Base-by-base conservation (phyloP, 2,797 vertebrate species). In the Spheniscus humboldti region DNA sequence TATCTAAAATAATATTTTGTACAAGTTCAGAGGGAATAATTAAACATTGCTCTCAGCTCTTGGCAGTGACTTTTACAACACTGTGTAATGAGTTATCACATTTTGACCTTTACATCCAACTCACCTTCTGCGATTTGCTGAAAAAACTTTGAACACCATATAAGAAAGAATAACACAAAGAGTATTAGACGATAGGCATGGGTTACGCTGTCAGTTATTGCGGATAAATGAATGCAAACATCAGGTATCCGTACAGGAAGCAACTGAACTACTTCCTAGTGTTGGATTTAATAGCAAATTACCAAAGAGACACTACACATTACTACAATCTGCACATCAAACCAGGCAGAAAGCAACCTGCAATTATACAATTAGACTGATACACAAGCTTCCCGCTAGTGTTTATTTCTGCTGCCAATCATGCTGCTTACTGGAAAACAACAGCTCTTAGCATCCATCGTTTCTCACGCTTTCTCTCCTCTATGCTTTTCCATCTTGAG, bases 321-420 rank as follows among this genome's bases (percentile, higher is more conserved):
- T 84, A 87, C 96, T 89, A 79, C 90, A 92, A 95, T 97, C 93
- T 96, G 94, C 96, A 95, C 97, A 74, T 97, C 97, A 97, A 96
- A 87, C 96, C 91, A 84, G 84, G 96, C 88, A 87, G 95, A 98
- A 93, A 97, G 94, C 96, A 97, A 96, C 96, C 96, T 86, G 79
- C 96, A 98, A 97, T 98, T 98, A 97, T 81, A 98, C 97, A 98
- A 97, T 98, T 97, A 98, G 97, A 93, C 13, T 82, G 96, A 97
- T 88, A 96, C 79, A 96, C 91, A 85, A 91, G 95, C 97, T 97
- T 96, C 97, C 94, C 86, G 90, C 94, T 88, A 83, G 88, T 94
- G 96, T 97, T 98, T 97, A 96, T 97, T 97, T 96, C 97, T 97
- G 96, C 97, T 97, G 85, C 97, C 97, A 97, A 95, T 97, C 97